phyloP scores from a whole-genome alignment of 1,140 invertebrate genomes.

The Gonioctena quinquepunctata region DNA sequence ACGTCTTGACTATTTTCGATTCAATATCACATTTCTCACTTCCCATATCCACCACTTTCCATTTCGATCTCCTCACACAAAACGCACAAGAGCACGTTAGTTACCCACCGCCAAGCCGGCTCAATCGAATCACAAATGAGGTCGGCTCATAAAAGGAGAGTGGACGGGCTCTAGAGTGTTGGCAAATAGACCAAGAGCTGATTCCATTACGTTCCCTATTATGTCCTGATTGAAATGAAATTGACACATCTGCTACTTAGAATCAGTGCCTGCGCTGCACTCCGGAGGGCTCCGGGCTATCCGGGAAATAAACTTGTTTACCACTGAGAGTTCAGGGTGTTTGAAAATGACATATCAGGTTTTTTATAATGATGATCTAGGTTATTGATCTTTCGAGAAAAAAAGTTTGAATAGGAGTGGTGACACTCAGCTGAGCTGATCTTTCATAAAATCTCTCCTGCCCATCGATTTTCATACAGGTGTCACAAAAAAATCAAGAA shows the following conservation, averaged over 20 bases:
- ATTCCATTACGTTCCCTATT: constrained; percentile 56
- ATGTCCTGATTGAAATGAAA: constrained; percentile 56
- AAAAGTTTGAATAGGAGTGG: too few species aligned
- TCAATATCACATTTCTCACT: too few species aligned
- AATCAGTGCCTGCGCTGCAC: constrained; percentile 10
- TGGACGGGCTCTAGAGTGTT: constrained; percentile 45
- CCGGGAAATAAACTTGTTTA: not conserved
- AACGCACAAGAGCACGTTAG: not conserved
- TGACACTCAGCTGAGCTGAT: too few species aligned
- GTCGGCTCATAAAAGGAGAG: constrained; percentile 14
- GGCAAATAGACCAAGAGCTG: constrained; percentile 56
- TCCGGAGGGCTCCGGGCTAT: constrained; percentile 3
- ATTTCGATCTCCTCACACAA: not conserved
- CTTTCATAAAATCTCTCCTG: too few species aligned
- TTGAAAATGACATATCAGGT: too few species aligned
- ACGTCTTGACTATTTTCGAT: too few species aligned
- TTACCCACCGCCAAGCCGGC: not conserved
- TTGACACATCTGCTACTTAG: constrained; percentile 58
- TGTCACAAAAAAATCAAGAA: too few species aligned
- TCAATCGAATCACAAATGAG: constrained; percentile 8
- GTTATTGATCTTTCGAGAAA: too few species aligned
- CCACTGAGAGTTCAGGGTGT: too few species aligned
- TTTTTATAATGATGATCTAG: too few species aligned
- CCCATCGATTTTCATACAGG: too few species aligned
- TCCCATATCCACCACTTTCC: not conserved